Evolutionary conservation across 2,113 vertebrate genomes (phyloP).

Genomic region (Neodon shergylaensis): DNA sequence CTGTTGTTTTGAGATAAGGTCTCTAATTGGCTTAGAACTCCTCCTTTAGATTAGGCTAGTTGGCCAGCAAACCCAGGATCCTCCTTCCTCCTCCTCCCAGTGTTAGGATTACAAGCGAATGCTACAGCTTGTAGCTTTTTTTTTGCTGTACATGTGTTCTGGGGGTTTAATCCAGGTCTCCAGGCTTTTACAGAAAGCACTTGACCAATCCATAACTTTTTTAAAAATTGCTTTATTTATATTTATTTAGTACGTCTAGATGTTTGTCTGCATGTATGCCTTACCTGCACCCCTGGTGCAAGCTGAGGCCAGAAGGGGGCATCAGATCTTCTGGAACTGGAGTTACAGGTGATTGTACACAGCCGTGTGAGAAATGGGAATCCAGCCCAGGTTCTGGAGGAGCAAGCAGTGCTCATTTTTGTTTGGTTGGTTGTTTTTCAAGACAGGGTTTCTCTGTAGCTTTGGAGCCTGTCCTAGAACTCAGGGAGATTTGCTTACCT

Average conservation of each 20-base stretch:
- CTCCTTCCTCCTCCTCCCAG: not conserved
- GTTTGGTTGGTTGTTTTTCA: too few species aligned
- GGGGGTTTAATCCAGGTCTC: not conserved
- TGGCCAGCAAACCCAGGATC: not conserved
- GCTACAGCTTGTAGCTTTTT: not conserved
- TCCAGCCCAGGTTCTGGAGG: not conserved
- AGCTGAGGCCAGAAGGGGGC: not conserved
- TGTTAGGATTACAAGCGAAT: not conserved
- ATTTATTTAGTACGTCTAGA: not conserved
- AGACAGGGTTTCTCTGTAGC: too few species aligned
- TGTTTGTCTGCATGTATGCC: not conserved
- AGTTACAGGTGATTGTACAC: not conserved
- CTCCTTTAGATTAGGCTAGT: not conserved
- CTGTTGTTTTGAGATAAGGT: not conserved
- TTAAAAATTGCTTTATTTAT: not conserved
- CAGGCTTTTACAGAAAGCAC: not conserved
- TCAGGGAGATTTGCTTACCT: too few species aligned
- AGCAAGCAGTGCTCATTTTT: not conserved
- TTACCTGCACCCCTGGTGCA: not conserved
- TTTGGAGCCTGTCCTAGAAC: too few species aligned
- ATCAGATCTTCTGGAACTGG: not conserved
- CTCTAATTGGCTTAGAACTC: not conserved
- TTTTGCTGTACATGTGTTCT: not conserved
- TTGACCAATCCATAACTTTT: not conserved
- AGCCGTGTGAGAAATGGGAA: not conserved